Conservation (phyloP, 1,140 invertebrate species). For the Papilio aristodemus region DNA sequence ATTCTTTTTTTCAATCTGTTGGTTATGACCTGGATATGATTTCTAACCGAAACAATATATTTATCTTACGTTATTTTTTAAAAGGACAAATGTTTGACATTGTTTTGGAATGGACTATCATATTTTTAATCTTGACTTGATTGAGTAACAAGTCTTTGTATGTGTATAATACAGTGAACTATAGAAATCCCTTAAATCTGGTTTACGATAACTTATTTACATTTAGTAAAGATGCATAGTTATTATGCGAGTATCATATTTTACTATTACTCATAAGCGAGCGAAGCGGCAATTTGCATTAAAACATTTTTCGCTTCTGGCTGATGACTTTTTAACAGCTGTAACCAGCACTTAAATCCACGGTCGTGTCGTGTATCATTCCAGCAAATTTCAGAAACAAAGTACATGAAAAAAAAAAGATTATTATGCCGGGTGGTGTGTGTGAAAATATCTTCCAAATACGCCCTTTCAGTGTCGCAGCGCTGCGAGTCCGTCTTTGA, state of each 20-base stretch:
- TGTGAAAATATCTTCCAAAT: constrained; percentile 10
- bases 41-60: not conserved
- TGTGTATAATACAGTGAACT: too few species aligned
- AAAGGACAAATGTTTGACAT: not conserved
- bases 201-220: not conserved
- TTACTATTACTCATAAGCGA: not conserved
- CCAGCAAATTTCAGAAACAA: constrained; percentile 4
- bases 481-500: constrained; percentile 6
- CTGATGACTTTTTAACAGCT: constrained; percentile 18
- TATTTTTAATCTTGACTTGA: too few species aligned
- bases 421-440: not conserved
- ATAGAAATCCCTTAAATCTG: too few species aligned
- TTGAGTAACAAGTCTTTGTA: too few species aligned
- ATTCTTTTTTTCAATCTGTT: not conserved
- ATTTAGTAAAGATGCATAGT: not conserved
- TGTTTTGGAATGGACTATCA: too few species aligned
- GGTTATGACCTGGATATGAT: not conserved
- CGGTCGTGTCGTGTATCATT: constrained; percentile 4
- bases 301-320: constrained; percentile 14
- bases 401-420: constrained; percentile 17
- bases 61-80: not conserved
- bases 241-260: not conserved
- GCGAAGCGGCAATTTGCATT: constrained; percentile 1
- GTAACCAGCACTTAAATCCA: constrained; percentile 12
- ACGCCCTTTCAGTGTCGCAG: constrained; percentile 20